Evolutionary conservation across 2,888 invertebrate species (phyloP).

Genomic region (Parnassius smintheus): DNA sequence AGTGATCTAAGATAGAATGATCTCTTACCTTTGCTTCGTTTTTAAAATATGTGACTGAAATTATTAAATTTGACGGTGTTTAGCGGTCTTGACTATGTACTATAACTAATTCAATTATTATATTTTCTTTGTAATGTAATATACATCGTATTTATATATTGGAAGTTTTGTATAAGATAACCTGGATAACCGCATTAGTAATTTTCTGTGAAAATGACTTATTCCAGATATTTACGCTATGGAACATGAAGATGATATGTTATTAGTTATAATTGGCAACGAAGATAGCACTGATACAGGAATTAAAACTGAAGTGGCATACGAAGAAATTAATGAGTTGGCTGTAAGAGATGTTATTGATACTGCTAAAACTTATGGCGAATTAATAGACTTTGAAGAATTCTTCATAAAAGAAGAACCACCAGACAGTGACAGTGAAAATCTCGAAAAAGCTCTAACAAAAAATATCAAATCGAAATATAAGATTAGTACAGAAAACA

Average conservation of each 20-base stretch:
- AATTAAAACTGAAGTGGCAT: conserved; percentile 40
- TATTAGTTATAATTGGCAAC: conserved; percentile 47
- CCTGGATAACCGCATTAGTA: too few relatives aligned
- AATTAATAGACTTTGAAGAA: conserved; percentile 36
- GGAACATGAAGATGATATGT: conserved; percentile 47
- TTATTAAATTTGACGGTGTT: too few relatives aligned
- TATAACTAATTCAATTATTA: too few relatives aligned
- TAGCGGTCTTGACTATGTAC: too few relatives aligned
- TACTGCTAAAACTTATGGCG: conserved; percentile 44
- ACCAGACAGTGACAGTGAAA: conserved; percentile 18
- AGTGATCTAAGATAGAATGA: conserved; percentile 11
- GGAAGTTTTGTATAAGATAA: too few relatives aligned
- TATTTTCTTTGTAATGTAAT: too few relatives aligned
- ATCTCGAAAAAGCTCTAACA: conserved; percentile 5
- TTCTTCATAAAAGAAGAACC: conserved; percentile 26
- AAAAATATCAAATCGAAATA: conserved; percentile 17
- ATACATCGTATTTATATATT: too few relatives aligned
- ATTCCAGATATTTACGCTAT: conserved; percentile 28
- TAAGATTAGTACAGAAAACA: conserved; percentile 28
- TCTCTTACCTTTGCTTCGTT: conserved; percentile 27
- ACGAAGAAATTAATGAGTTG: conserved; percentile 33
- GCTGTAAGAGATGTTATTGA: conserved; percentile 42
- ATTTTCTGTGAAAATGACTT: conserved; percentile 4
- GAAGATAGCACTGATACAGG: conserved; percentile 34
- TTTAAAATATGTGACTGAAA: conserved; percentile 27